Evolutionary conservation across 2,797 vertebrate genomes (phyloP).

Genomic region (Trematomus bernacchii): DNA sequence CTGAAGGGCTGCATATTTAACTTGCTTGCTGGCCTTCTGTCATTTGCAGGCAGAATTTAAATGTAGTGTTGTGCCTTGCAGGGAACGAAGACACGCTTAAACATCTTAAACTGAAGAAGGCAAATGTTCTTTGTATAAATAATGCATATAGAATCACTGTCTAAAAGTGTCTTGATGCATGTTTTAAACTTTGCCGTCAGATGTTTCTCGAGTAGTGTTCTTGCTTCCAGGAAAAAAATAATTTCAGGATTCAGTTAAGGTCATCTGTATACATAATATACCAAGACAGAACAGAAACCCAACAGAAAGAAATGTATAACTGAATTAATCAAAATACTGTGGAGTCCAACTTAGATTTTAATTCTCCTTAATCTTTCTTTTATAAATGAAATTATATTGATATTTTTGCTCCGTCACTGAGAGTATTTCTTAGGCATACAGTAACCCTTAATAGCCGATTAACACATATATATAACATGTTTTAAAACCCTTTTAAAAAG

Average conservation of each 20-base stretch:
- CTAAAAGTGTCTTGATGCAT: neutral
- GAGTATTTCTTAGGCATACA: too few relatives aligned
- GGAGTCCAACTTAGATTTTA: too few relatives aligned
- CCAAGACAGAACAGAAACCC: neutral
- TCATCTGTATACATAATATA: neutral
- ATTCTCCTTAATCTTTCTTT: too few relatives aligned
- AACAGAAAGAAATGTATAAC: too few relatives aligned
- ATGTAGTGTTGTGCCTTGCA: slow-evolving; percentile 16
- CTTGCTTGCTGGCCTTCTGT: slow-evolving; percentile 8
- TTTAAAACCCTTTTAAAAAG: too few relatives aligned
- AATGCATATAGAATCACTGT: neutral
- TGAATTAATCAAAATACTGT: too few relatives aligned
- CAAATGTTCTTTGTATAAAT: slow-evolving; percentile 31
- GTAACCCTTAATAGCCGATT: too few relatives aligned
- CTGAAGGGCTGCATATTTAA: slow-evolving; percentile 39
- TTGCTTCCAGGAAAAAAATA: neutral
- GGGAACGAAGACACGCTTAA: slow-evolving; percentile 6
- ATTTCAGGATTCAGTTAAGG: neutral
- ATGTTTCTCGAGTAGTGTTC: neutral
- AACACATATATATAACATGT: too few relatives aligned
- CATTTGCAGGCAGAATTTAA: slow-evolving; percentile 34
- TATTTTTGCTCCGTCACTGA: too few relatives aligned
- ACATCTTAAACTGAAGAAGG: slow-evolving; percentile 14
- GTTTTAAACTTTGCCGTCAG: slow-evolving; percentile 5
- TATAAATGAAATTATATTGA: too few relatives aligned